Evolutionary conservation across 2,113 vertebrate genomes (phyloP), one percentile per base, ranked within the genome.

Genomic region (Daboia siamensis): DNA sequence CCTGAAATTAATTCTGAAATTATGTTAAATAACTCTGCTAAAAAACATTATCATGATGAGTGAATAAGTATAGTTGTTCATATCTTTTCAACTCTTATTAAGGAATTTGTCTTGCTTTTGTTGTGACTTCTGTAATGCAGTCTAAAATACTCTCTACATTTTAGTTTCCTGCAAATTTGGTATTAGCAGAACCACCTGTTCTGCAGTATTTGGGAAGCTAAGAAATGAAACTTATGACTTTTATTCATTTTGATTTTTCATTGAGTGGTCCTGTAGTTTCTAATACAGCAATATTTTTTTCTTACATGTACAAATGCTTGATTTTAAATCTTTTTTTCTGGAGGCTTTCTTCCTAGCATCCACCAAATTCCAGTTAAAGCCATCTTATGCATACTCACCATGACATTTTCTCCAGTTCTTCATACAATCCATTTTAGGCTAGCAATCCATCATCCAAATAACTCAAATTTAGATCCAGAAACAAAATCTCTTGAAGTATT

Each of bases 1-100:
- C 91, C 61, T 92, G 86, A 88, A 92, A 87, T 87, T 48, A 88
- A 57, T 87, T 90, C 57, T 87, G 51, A 90, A 57, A 74, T 55
- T 15, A 48, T 51, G 46, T 87, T 74, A 90, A 87, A 61, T 23
- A 26, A 33, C 12, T 87, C n/a, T 84, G 80, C 57, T 89, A 91
- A 93, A 3, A 11, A 69, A 64, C 85, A n/a, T 21, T 93, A 85
- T 91, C 85, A 56, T 86, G 59, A 84, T 87, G 44, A 5, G 29
- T 54, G 91, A 56, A 3, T 55, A 54, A n/a, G 24, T 33, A 80
- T 93, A 21, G 33, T 21, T 80, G 1, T 21, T 94, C 93, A n/a
- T 33, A 26, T 54, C 54, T n/a, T 86, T 9, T 1, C 1, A 3
- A 57, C 33, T n/a, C 15, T 48, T 39, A 4, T 89, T 52, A 3